These are phyloP conservation scores for Notodonta ziczac DNA, from an alignment of 2,888 invertebrate genomes.

Conservation along the genomic window DNA sequence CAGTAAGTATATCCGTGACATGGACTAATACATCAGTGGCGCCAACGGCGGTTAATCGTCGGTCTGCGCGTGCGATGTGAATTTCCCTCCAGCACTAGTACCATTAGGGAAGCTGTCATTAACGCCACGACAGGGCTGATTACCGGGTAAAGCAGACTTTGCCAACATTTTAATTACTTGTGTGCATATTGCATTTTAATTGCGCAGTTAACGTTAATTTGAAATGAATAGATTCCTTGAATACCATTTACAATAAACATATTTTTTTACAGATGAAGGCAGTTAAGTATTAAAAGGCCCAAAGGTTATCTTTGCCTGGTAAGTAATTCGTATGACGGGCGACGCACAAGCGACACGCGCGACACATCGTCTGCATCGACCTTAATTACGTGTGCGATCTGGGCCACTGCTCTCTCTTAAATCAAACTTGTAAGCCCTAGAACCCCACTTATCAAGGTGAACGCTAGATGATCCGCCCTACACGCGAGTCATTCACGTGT, in stretches of 20 bases:
- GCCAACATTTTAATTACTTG: conserved; percentile 50
- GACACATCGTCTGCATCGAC: conserved; percentile 73
- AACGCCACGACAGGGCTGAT: conserved; percentile 74
- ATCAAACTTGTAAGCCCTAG: conserved; percentile 80
- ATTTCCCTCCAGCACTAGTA: conserved; percentile 69
- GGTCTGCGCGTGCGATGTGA: conserved; percentile 74
- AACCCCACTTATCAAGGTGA: conserved; percentile 71
- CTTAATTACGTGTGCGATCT: conserved; percentile 75
- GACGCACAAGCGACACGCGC: conserved; percentile 50
- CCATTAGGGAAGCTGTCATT: conserved; percentile 80
- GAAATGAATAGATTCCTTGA: not conserved
- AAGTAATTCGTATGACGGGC: conserved; percentile 49
- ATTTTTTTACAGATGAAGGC: not conserved
- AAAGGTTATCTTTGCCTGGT: conserved; percentile 44
- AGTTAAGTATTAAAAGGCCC: not conserved
- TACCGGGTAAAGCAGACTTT: conserved; percentile 57
- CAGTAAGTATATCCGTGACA: conserved; percentile 67
- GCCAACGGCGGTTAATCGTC: conserved; percentile 69
- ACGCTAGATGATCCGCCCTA: conserved; percentile 67
- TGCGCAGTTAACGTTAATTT: conserved; percentile 5
- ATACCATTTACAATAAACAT: not conserved
- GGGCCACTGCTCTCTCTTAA: conserved; percentile 82
- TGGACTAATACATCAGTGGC: conserved; percentile 75
- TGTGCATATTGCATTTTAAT: conserved; percentile 56
- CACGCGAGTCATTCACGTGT: conserved; percentile 55